Evolutionary conservation across 2,888 invertebrate genomes (phyloP).

Genomic region (Oscheius sp.): DNA sequence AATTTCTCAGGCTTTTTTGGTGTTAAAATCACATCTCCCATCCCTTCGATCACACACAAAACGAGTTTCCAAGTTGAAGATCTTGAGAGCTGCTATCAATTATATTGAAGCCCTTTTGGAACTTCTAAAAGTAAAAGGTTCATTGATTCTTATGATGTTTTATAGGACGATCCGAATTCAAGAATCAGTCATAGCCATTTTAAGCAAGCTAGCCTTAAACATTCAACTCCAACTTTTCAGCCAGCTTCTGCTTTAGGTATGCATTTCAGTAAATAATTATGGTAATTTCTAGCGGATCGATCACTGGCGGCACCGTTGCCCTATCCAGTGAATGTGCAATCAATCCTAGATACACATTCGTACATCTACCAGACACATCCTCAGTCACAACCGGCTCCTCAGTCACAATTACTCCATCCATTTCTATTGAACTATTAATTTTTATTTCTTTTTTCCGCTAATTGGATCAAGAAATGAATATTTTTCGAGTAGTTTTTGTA

Average conservation of each 20-base stretch:
- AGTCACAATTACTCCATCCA: not conserved
- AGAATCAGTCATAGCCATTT: too few relatives aligned
- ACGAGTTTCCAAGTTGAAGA: slow-evolving; percentile 66
- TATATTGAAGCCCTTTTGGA: slow-evolving; percentile 63
- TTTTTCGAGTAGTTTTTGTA: slow-evolving; percentile 16
- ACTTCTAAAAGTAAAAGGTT: slow-evolving; percentile 28
- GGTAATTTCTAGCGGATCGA: slow-evolving; percentile 12
- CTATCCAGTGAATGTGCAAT: slow-evolving; percentile 42
- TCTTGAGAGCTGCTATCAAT: slow-evolving; percentile 61
- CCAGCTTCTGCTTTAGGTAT: too few relatives aligned
- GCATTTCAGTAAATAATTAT: not conserved
- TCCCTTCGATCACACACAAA: slow-evolving; percentile 60
- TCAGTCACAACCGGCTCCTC: not conserved
- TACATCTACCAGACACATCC: slow-evolving; percentile 36
- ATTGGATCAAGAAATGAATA: slow-evolving; percentile 6
- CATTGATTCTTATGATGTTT: not conserved
- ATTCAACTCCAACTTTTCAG: too few relatives aligned
- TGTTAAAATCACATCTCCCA: slow-evolving; percentile 61
- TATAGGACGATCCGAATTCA: too few relatives aligned
- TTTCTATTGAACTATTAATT: slow-evolving; percentile 14
- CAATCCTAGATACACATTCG: slow-evolving; percentile 44
- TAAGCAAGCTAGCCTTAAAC: too few relatives aligned
- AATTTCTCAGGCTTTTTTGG: slow-evolving; percentile 52
- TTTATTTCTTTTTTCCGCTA: not conserved
- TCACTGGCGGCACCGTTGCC: slow-evolving; percentile 28